phyloP scores from a whole-genome alignment of 2,888 invertebrate species.

The Glyphotaelius pellucidus region DNA sequence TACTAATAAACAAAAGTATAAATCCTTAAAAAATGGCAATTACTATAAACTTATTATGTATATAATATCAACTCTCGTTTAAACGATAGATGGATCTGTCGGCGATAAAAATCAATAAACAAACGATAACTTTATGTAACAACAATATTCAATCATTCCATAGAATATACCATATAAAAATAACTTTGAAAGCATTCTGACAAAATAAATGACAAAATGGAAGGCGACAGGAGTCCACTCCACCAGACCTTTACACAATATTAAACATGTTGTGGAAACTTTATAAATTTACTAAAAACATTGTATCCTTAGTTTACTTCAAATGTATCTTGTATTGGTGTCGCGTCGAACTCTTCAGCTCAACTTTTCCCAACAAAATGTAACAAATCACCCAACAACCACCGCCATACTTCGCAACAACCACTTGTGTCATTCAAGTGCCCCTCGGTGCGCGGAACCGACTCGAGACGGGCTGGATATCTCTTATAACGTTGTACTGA shows the following conservation, averaged over 20 bases:
- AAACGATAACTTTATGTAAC: slow-evolving; percentile 26
- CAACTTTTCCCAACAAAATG: slow-evolving; percentile 12
- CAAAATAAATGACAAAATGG: slow-evolving; percentile 30
- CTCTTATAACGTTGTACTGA: neutral
- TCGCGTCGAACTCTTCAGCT: slow-evolving; percentile 29
- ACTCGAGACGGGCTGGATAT: neutral
- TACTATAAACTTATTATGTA: slow-evolving; percentile 34
- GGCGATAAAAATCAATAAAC: slow-evolving; percentile 26
- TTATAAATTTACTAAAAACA: slow-evolving; percentile 57
- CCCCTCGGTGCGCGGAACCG: neutral
- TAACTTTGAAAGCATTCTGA: slow-evolving; percentile 38
- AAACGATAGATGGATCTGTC: slow-evolving; percentile 22
- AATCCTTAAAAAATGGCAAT: slow-evolving; percentile 43
- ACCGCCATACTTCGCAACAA: neutral
- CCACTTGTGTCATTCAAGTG: neutral
- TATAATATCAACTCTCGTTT: slow-evolving; percentile 14
- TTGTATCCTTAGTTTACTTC: slow-evolving; percentile 52
- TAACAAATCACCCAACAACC: neutral
- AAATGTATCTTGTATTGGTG: slow-evolving; percentile 59
- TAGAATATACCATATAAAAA: slow-evolving; percentile 45
- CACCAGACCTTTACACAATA: slow-evolving; percentile 8
- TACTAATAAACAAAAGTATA: slow-evolving; percentile 36
- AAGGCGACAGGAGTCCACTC: slow-evolving; percentile 41
- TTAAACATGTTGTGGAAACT: slow-evolving; percentile 39
- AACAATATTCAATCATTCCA: slow-evolving; percentile 27